These are phyloP conservation scores for Lophura nycthemera DNA, from an alignment of 2,113 vertebrate species.

Conservation along the genomic window DNA sequence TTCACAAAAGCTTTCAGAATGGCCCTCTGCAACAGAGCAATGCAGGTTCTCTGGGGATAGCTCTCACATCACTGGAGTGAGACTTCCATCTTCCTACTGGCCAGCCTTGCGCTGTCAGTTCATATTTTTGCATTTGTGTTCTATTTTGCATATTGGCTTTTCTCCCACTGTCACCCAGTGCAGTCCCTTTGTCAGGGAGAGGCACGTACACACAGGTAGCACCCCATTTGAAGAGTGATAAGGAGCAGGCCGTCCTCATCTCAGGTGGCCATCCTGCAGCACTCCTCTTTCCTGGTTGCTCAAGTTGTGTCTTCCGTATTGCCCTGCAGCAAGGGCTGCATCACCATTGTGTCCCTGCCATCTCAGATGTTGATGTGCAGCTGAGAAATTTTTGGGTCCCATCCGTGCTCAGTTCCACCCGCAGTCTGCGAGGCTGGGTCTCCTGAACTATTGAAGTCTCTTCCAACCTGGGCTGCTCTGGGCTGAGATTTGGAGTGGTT, in stretches of 20 bases:
- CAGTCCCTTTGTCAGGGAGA: not conserved
- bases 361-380: fast-evolving
- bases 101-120: fast-evolving
- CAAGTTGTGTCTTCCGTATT: fast-evolving
- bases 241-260: not conserved
- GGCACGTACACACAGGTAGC: not conserved
- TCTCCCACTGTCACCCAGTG: fast-evolving
- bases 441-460: not conserved
- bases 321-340: not conserved
- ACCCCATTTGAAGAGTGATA: not conserved
- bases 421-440: fast-evolving
- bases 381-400: fast-evolving
- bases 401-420: not conserved
- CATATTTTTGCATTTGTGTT: not conserved
- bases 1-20: not conserved
- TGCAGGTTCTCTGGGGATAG: not conserved
- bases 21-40: not conserved
- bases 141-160: not conserved
- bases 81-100: not conserved
- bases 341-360: fast-evolving
- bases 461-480: not conserved
- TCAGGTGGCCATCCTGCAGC: not conserved
- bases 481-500: not conserved
- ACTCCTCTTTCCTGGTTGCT: not conserved
- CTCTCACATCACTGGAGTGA: not conserved